These are phyloP conservation scores for Oxycera nigricornis DNA, from an alignment of 2,888 invertebrate species.

Conservation along the genomic window DNA sequence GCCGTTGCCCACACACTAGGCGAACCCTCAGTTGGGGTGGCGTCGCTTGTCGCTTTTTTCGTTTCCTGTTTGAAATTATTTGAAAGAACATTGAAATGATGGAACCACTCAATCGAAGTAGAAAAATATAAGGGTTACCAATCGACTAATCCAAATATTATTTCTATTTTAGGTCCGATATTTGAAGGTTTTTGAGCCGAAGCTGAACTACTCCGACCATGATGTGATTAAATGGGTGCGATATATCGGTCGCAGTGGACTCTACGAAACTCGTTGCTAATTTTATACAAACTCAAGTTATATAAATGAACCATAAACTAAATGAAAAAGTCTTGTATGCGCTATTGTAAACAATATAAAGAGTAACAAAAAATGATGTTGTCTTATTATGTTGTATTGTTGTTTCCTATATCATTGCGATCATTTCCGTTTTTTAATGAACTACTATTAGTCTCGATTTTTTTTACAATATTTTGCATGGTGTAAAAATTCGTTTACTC, in stretches of 20 bases:
- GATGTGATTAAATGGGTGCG: constrained; percentile 99
- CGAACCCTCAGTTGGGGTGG: too few relatives aligned
- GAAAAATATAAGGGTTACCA: too few relatives aligned
- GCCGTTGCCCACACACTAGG: too few relatives aligned
- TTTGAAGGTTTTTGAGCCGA: constrained; percentile 98
- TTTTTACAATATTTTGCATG: constrained; percentile 8
- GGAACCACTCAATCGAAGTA: too few relatives aligned
- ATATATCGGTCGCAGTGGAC: constrained; percentile 98
- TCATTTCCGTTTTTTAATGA: background rate
- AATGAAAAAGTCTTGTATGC: constrained; percentile 23
- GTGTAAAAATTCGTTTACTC: constrained; percentile 29
- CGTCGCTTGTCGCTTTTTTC: too few relatives aligned
- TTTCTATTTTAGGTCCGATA: constrained; percentile 78
- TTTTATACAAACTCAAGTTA: constrained; percentile 26
- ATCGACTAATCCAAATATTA: too few relatives aligned
- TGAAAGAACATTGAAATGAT: too few relatives aligned
- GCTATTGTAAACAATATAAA: constrained; percentile 33
- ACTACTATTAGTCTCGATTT: constrained; percentile 8
- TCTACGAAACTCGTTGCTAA: constrained; percentile 98
- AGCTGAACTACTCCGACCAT: constrained; percentile 99
- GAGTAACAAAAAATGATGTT: constrained; percentile 26
- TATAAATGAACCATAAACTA: constrained; percentile 20
- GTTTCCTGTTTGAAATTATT: too few relatives aligned
- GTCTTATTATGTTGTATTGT: constrained; percentile 28
- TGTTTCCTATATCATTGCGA: constrained; percentile 8